Evolutionary conservation across 2,113 vertebrate species (phyloP).

Genomic region (Conger conger): DNA sequence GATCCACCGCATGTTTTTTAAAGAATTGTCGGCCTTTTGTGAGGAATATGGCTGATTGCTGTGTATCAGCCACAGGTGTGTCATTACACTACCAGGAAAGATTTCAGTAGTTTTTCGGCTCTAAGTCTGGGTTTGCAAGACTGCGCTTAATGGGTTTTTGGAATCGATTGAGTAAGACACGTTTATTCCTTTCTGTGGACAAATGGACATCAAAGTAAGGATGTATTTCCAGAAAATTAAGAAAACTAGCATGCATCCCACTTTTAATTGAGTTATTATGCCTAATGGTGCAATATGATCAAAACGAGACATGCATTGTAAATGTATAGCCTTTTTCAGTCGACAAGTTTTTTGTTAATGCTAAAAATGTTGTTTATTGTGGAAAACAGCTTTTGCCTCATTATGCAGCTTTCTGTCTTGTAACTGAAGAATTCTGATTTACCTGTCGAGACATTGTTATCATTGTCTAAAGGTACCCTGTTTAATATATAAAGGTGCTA

Average conservation of each 20-base stretch:
- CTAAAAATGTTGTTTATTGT: not conserved
- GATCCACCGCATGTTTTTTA: not conserved
- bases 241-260: not conserved
- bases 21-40: not conserved
- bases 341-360: no score
- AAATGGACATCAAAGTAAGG: no score
- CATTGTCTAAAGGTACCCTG: not conserved
- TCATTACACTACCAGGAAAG: not conserved
- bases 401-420: not conserved
- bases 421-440: not conserved
- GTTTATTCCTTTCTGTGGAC: not conserved
- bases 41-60: not conserved
- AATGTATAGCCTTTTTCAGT: no score
- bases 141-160: not conserved
- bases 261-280: not conserved
- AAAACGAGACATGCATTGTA: no score
- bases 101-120: not conserved
- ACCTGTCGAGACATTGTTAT: not conserved
- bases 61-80: not conserved
- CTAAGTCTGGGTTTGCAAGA: not conserved
- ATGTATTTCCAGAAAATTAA: no score
- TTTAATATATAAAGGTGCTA: not conserved
- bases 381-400: not conserved
- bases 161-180: not conserved
- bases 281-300: not conserved